Conservation (phyloP, 2,113 vertebrate genomes). For the Cairina moschata region DNA sequence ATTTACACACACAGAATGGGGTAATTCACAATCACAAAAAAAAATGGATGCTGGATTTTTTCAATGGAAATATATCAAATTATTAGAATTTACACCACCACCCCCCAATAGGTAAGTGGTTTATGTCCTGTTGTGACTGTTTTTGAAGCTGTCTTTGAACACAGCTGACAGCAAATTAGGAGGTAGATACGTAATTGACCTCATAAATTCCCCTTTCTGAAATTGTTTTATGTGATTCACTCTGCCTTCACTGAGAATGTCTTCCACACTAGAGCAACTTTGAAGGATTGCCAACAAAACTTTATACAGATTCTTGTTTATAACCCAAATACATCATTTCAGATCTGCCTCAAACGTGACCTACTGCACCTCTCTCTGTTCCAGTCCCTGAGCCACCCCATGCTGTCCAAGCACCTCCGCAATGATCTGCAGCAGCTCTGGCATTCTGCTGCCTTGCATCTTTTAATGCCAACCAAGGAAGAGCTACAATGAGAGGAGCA, state of each 20-base stretch:
- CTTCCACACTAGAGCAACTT: background rate
- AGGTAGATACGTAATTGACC: background rate
- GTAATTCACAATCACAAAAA: background rate
- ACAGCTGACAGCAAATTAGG: background rate
- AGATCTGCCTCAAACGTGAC: background rate
- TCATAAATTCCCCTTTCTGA: background rate
- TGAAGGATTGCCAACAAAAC: background rate
- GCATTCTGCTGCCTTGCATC: background rate
- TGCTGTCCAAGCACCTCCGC: background rate
- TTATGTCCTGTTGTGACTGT: background rate
- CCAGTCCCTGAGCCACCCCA: background rate
- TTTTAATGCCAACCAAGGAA: background rate
- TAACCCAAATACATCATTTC: background rate
- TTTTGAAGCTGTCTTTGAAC: constrained; percentile 12
- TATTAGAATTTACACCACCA: background rate
- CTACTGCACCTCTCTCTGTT: background rate
- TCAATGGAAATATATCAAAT: background rate
- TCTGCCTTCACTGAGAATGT: background rate
- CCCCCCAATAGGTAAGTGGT: background rate
- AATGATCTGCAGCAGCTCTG: background rate
- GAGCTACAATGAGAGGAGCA: background rate
- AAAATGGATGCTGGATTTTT: background rate
- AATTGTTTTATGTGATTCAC: background rate
- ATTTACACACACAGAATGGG: background rate
- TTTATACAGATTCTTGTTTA: background rate